Percentiles rank a stretch among this genome's conserved stretches.
These are phyloP conservation scores for Halichoeres trimaculatus DNA, from an alignment of 2,113 vertebrate genomes.

Conservation along the genomic window DNA sequence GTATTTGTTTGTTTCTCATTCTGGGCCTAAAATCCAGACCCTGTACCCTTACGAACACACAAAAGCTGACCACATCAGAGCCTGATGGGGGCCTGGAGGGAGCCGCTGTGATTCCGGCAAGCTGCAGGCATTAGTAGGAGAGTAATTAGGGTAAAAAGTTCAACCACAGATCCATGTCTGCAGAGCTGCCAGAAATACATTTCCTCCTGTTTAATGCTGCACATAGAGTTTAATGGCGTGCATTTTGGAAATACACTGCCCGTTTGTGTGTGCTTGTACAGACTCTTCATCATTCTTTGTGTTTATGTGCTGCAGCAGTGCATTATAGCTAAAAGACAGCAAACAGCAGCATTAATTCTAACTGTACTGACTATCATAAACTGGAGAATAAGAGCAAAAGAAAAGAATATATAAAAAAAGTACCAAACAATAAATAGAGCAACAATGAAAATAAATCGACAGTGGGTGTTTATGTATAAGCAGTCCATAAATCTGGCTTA, in stretches of 20 bases:
- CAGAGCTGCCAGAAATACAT: conserved; percentile 90
- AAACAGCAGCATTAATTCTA: conserved; percentile 7
- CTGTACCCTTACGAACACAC: conserved; percentile 86
- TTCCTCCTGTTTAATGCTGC: conserved; percentile 87
- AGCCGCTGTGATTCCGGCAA: conserved; percentile 92
- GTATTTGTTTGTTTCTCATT: conserved; percentile 35
- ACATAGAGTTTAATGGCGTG: conserved; percentile 78
- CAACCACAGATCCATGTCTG: conserved; percentile 89
- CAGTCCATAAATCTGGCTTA: conserved; percentile 44
- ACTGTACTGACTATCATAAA: background rate
- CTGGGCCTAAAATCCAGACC: conserved; percentile 71
- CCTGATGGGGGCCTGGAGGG: conserved; percentile 88
- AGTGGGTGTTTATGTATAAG: conserved; percentile 35
- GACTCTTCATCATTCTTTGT: conserved; percentile 82
- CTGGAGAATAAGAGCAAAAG: background rate
- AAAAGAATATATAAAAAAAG: background rate
- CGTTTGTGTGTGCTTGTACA: conserved; percentile 22
- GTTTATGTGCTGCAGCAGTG: conserved; percentile 81
- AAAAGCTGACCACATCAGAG: conserved; percentile 94
- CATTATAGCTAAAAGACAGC: conserved; percentile 20
- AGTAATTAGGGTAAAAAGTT: conserved; percentile 99
- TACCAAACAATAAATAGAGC: background rate
- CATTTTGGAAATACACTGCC: conserved; percentile 90
- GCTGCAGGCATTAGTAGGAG: conserved; percentile 93
- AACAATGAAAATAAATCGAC: conserved; percentile 18